A percentile compares a stretch with the other conserved stretches of the same genome.
Conservation (phyloP, 2,888 invertebrate genomes). For the Diachrysia chrysitis region DNA sequence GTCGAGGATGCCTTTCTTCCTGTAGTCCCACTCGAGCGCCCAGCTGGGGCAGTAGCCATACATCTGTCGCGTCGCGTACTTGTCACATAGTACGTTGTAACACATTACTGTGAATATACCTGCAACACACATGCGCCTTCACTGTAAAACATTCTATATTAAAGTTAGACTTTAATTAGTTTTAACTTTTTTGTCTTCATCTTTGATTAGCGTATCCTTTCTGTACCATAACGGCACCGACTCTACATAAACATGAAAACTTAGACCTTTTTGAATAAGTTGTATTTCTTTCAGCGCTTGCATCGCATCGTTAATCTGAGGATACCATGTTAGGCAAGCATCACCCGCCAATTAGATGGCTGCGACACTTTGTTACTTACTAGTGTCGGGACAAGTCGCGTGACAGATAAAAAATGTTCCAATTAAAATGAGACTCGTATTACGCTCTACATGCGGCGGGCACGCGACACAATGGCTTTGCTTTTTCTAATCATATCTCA, state of each 20-base stretch:
- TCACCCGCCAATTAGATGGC: conserved; percentile 72
- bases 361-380: conserved; percentile 69
- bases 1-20: conserved; percentile 98
- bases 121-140: conserved; percentile 66
- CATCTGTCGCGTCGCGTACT: conserved; percentile 99
- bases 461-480: conserved; percentile 76
- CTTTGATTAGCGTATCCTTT: conserved; percentile 9
- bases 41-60: conserved; percentile 99
- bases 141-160: conserved; percentile 26
- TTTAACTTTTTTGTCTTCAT: conserved; percentile 15
- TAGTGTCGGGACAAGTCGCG: conserved; percentile 65
- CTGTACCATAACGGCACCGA: conserved; percentile 22
- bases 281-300: conserved; percentile 60
- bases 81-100: conserved; percentile 99
- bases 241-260: conserved; percentile 47
- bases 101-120: conserved; percentile 99
- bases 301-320: conserved; percentile 64
- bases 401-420: conserved; percentile 78
- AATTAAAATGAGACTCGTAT: conserved; percentile 77
- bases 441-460: conserved; percentile 73
- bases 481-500: conserved; percentile 69
- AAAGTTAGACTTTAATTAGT: too few species aligned
- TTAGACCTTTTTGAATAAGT: conserved; percentile 49
- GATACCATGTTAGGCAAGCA: conserved; percentile 67
- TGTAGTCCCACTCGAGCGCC: conserved; percentile 99